Evolutionary conservation across 2,888 invertebrate genomes (phyloP), one percentile per base, ranked within the genome.

Genomic region (Cepaea hortensis): DNA sequence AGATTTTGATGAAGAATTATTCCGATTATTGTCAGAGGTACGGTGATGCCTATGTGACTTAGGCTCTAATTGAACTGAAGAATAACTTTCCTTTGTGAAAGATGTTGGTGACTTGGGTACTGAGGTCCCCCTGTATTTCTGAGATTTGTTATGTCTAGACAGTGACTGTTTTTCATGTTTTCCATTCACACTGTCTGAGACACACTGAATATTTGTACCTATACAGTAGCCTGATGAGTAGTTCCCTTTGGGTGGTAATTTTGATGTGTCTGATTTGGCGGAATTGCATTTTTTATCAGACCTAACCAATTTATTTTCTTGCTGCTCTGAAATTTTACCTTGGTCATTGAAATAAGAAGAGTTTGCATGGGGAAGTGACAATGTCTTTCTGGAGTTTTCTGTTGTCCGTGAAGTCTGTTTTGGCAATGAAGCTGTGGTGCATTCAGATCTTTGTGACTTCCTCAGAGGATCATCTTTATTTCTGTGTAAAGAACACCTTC

Each of bases 111-210:
- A 48, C 50, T 80, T 50, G 35, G 80, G 65, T 11, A 18, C 18
- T 80, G 65, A 46, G 35, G 62, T 46, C 65, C 65, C 20, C 11
- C 35, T 65, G 2, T 13, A 46, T 9, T 48, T 70, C 13, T 13
- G 65, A n/a, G n/a, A 23, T 55, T 35, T 72, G 13, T 35, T 11
- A 23, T 50, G 55, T 55, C 72, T 82, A 46, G 72, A 82, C 15
- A 61, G 3, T 3, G n/a, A 61, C n/a, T 83, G 18, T 46, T 62
- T 83, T 13, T 83, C 83, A 23, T 50, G 55, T n/a, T 72, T 72
- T 0, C 1, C 61, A 4, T n/a, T 3, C 18, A 46, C 7, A 50
- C 18, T 18, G 48, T 18, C 3, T 48, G 20, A 50, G 15, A 6
- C 46, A 75, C 18, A 20, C 11, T 75, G 48, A 75, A 48, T 15